These are phyloP conservation scores for Riptortus pedestris DNA, from an alignment of 1,140 invertebrate genomes.

Conservation along the genomic window DNA sequence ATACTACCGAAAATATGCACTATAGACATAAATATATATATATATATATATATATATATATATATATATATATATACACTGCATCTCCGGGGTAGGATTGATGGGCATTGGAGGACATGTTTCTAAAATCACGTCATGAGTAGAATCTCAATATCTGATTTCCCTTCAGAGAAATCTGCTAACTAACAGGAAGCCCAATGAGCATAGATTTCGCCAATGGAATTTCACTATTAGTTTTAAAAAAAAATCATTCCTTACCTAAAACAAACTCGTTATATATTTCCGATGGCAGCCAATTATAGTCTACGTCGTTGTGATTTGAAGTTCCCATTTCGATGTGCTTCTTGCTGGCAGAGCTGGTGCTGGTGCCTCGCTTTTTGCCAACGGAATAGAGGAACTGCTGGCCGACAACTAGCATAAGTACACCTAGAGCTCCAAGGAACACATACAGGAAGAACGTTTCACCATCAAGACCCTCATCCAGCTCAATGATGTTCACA, in stretches of 20 bases:
- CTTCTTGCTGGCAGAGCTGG: constrained; percentile 48
- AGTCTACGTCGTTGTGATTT: constrained; percentile 89
- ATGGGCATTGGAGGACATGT: no score
- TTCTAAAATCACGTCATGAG: no score
- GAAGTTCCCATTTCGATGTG: constrained; percentile 67
- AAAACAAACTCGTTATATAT: constrained; percentile 56
- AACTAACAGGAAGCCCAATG: no score
- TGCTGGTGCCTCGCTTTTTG: constrained; percentile 43
- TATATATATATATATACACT: no score
- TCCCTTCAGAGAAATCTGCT: no score
- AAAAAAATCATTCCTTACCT: constrained; percentile 56
- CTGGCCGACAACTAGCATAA: constrained; percentile 80
- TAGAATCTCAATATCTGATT: no score
- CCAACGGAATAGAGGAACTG: constrained; percentile 76
- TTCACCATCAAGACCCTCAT: constrained; percentile 94
- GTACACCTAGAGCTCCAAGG: constrained; percentile 74
- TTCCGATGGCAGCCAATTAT: constrained; percentile 93
- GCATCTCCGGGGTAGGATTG: no score
- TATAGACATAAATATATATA: no score
- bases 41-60: no score
- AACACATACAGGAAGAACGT: constrained; percentile 96
- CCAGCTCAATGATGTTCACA: constrained; percentile 90
- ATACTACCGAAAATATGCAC: no score
- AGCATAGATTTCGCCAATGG: no score
- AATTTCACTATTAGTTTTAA: no score